Base-by-base conservation (phyloP, 1,140 invertebrate genomes). In the Drosophila lacertosa region DNA sequence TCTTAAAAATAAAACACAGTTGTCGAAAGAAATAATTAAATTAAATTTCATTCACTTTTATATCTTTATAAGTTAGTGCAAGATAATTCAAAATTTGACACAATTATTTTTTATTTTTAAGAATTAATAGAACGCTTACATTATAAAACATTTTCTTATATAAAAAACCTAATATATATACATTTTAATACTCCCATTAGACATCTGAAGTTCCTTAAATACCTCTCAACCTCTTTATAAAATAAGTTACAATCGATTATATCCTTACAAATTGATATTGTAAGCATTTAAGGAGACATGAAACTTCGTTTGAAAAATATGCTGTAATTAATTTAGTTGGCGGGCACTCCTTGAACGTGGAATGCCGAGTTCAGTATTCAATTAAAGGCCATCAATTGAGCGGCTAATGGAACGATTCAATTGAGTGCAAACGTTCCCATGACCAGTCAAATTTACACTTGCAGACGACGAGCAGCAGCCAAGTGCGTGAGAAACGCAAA, bases 381-480 rank as follows among this genome's bases (percentile, higher is more conserved):
- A 78, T 78, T 78, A 79, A 47, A 33, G 9, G 5, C 45, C 64
- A 80, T 32, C 69, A 72, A 72, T 84, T 84, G 72, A 78, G 60
- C 51, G 33, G 16, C 57, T 63, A 82, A 82, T 74, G 29, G 42
- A 69, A 77, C 64, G 62, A 69, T 73, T 76, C 73, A 76, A 84
- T 86, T 71, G 37, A 69, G 35, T 57, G 73, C 58, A 37, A 79
- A 70, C 71, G 74, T 86, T 86, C 81, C 81, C 82, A 86, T 86
- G 81, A 81, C 77, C 69, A 64, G 42, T 60, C 6, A 55, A 57
- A 88, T 86, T 86, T 86, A 77, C 81, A 88, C 81, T 83, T 83
- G 80, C 79, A 74, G 54, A 29, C 35, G 37, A 1, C 6, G n/a
- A 35, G 26, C 24, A 64, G 16, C 45, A 44, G 37, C 59, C 66